Conservation (phyloP, 2,888 invertebrate species). For the Ormyrus nitidulus region DNA sequence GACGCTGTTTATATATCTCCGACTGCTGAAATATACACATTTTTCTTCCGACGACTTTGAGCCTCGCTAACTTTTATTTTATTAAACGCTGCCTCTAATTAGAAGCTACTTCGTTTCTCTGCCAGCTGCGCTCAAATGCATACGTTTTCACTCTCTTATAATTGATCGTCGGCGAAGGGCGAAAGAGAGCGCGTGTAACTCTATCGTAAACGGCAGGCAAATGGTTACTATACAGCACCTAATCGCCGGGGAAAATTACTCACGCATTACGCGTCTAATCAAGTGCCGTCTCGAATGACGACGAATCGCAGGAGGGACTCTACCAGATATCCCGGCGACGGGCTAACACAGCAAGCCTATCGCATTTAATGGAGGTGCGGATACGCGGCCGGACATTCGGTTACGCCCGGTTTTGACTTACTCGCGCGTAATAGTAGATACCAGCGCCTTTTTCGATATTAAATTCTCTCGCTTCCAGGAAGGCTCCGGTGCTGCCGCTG, state of each 20-base stretch:
- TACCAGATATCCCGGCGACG: not conserved
- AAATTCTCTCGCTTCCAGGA: conserved; percentile 4
- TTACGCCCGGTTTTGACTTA: conserved; percentile 10
- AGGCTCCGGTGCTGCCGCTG: not conserved
- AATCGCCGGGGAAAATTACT: conserved; percentile 23
- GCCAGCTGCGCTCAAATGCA: too few relatives aligned
- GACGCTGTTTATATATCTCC: not conserved
- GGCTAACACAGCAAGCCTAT: conserved; percentile 11
- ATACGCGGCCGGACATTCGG: not conserved
- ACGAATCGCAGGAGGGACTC: not conserved
- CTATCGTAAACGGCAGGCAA: not conserved
- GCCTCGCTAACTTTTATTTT: too few relatives aligned
- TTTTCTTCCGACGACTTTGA: not conserved
- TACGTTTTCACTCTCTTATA: too few relatives aligned
- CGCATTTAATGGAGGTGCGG: conserved; percentile 19
- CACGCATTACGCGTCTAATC: conserved; percentile 17
- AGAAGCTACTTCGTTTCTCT: too few relatives aligned
- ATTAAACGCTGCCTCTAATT: too few relatives aligned
- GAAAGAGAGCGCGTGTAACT: conserved; percentile 7
- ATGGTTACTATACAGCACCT: not conserved
- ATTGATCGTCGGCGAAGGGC: not conserved
- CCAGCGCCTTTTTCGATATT: conserved; percentile 21
- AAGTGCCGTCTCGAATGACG: conserved; percentile 29
- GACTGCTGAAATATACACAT: not conserved
- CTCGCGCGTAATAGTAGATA: not conserved